Conservation (phyloP, 2,113 vertebrate species). For the Hassar affinis region DNA sequence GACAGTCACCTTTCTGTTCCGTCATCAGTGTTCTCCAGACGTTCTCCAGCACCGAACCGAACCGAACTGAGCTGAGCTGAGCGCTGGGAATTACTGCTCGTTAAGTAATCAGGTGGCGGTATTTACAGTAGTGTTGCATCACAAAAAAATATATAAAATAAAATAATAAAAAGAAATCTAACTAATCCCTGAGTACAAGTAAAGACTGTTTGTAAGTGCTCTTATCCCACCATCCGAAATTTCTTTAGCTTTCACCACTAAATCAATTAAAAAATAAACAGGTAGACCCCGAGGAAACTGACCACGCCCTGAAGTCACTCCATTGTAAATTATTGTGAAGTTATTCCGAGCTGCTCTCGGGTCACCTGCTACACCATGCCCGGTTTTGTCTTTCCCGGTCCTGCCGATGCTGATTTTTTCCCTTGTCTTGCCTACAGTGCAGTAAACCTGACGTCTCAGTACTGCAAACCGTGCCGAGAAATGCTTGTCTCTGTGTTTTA, state of each 20-base stretch:
- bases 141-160: neutral
- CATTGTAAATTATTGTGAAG: neutral
- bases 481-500: neutral
- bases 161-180: neutral
- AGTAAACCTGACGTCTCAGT: neutral
- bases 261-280: neutral
- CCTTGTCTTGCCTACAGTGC: neutral
- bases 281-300: neutral
- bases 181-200: neutral
- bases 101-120: neutral
- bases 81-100: neutral
- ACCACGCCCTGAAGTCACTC: neutral
- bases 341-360: neutral
- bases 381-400: too few species aligned
- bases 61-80: too few species aligned
- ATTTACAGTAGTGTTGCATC: neutral
- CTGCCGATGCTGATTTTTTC: too few species aligned
- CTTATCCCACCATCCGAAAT: neutral
- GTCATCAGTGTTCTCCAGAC: too few species aligned
- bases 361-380: neutral
- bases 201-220: constrained; percentile 9
- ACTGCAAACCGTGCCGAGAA: too few species aligned
- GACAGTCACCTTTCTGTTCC: neutral
- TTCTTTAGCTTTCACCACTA: neutral
- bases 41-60: too few species aligned